Percentiles rank a stretch among this genome's conserved stretches.
These are phyloP conservation scores for Myiozetetes cayanensis DNA, from an alignment of 2,113 vertebrate species.

Conservation along the genomic window DNA sequence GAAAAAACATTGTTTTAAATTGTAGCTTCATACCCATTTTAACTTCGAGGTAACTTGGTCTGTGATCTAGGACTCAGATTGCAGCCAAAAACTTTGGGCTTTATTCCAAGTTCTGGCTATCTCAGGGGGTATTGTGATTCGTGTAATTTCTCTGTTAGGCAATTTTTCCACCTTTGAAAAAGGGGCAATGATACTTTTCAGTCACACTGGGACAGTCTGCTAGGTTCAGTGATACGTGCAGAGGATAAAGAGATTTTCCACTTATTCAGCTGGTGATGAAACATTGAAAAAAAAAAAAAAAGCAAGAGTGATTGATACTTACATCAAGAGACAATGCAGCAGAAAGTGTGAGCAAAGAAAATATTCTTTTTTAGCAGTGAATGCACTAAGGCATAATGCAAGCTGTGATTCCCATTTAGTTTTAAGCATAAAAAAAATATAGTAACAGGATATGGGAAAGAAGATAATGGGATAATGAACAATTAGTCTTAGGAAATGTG, in stretches of 20 bases:
- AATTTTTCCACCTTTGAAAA: slow-evolving; percentile 37
- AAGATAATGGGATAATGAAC: neutral
- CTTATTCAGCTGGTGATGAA: neutral
- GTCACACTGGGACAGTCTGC: neutral
- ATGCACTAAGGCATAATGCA: neutral
- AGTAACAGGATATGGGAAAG: neutral
- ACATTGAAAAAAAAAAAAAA: neutral
- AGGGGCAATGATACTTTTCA: slow-evolving; percentile 13
- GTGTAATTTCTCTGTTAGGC: neutral
- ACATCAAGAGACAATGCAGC: neutral
- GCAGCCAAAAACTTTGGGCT: neutral
- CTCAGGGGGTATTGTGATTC: neutral
- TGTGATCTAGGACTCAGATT: neutral
- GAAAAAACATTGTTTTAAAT: neutral
- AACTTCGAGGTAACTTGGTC: neutral
- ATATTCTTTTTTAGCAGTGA: neutral
- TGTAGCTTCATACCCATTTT: neutral
- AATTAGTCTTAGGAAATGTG: neutral
- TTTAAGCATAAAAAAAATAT: neutral
- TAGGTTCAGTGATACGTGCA: neutral
- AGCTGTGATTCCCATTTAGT: neutral
- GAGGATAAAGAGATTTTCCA: slow-evolving; percentile 30
- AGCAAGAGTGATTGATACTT: neutral
- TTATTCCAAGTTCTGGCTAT: neutral
- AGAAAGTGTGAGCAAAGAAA: neutral